These are phyloP conservation scores for Myoxocephalus aenaeus DNA, from an alignment of 2,797 vertebrate species.

Conservation along the genomic window DNA sequence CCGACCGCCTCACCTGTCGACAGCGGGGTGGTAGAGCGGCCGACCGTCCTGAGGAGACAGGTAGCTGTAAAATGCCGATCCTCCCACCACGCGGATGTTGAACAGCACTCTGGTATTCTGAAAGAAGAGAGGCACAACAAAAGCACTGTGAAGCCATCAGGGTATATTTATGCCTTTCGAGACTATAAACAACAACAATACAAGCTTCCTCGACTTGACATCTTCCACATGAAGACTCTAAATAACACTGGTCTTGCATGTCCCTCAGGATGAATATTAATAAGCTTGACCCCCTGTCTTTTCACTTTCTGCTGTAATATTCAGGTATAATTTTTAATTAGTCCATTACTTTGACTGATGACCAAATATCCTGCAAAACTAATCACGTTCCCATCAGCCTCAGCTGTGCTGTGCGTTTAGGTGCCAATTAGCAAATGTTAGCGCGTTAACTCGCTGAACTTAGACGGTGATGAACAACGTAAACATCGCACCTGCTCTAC, in stretches of 20 bases:
- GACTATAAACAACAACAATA: not conserved
- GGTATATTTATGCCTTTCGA: not conserved
- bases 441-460: not conserved
- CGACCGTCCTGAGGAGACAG: conserved; percentile 89
- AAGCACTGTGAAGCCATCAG: not conserved
- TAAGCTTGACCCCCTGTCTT: not conserved
- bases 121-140: conserved; percentile 34
- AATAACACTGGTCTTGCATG: not conserved
- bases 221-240: not conserved
- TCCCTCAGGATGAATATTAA: not conserved
- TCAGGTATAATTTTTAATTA: not conserved
- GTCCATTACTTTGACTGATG: not conserved
- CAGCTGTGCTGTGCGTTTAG: not conserved
- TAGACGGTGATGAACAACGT: not conserved
- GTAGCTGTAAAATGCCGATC: conserved; percentile 87
- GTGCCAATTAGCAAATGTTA: not conserved
- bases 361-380: not conserved
- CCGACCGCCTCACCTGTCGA: conserved; percentile 89
- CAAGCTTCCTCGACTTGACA: not conserved
- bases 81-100: conserved; percentile 89
- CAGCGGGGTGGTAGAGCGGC: conserved; percentile 91
- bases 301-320: not conserved
- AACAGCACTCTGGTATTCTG: conserved; percentile 89
- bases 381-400: not conserved
- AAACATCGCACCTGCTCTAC: not conserved